Base-by-base conservation (phyloP, 2,113 vertebrate species). In the Morone saxatilis region DNA sequence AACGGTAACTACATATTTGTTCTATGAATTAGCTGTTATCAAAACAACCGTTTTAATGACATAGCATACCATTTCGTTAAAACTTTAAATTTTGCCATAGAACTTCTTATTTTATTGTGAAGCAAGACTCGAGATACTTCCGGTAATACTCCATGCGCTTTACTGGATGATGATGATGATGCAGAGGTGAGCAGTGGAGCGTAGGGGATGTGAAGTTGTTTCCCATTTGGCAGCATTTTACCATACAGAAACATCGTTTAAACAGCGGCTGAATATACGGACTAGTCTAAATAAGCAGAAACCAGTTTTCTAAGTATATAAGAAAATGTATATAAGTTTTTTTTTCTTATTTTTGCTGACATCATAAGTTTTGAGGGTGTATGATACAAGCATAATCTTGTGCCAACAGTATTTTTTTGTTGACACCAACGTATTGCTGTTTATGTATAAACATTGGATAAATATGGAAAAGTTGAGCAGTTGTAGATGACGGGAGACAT, bases 401-500 rank as follows among this genome's bases (percentile, higher is more conserved):
- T 10, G 2, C 2, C 47, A 43, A 3, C 41, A 59, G 47, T 0
- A 38, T 4, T 11, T 54, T 22, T 45, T 65, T 38, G 0, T 67
- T 71, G 11, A 73, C 31, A 13, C 22, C 22, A 7, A 66, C 7
- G 3, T 67, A 76, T 72, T 80, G 19, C 0, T 76, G 54, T 86
- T 80, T 74, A 66, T 71, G 22, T 56, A 53, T 22, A 71, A 81
- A 69, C 14, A 56, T 2, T 4, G 6, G 22, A 19, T 75, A 25
- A 38, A 76, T 36, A 12, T 7, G 0, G 6, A 61, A 53, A 53
- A 20, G 19, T 22, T 70, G 4, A 70, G 22, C 13, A 17, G 40
- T n/a, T 75, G 14, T 70, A 31, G 48, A 47, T 72, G 65, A 72
- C 45, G 36, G 22, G 31, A 4, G 90, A 69, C 93, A 91, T 77